phyloP scores from a whole-genome alignment of 2,797 vertebrate genomes.

The Neomorphus geoffroyi region DNA sequence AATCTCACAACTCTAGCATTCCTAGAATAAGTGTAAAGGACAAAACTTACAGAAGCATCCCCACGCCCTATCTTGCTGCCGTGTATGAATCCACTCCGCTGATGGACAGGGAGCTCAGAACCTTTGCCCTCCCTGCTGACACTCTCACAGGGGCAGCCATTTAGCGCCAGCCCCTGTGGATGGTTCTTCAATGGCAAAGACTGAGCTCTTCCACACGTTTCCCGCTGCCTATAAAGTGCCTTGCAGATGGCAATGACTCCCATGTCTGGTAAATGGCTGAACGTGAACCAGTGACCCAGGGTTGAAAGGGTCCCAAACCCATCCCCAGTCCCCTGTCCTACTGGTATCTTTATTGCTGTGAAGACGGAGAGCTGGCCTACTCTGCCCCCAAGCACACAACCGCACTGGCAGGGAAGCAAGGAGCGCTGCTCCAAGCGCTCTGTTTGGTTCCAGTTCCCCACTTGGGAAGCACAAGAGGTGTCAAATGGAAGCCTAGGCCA shows the following conservation, averaged over 20 bases:
- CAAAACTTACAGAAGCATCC: background rate
- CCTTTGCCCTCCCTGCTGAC: background rate
- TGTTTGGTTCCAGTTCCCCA: background rate
- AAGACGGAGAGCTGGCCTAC: background rate
- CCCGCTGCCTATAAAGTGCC: accelerated
- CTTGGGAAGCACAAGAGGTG: background rate
- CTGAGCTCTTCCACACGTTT: background rate
- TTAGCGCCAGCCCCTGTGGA: background rate
- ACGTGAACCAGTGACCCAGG: background rate
- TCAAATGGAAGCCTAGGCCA: background rate
- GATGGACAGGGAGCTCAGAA: background rate
- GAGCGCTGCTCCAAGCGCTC: background rate
- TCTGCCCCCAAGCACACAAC: background rate
- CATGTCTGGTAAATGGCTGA: background rate
- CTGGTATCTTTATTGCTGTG: background rate
- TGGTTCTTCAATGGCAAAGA: background rate
- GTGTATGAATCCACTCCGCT: background rate
- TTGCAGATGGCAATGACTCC: background rate
- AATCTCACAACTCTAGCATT: background rate
- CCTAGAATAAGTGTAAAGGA: background rate
- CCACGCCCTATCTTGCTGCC: background rate
- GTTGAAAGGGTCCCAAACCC: background rate
- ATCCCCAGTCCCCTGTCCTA: background rate
- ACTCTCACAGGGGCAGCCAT: background rate
- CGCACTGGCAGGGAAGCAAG: background rate